Evolutionary conservation across 2,113 vertebrate genomes (phyloP).

Genomic region (Mustela lutreola): DNA sequence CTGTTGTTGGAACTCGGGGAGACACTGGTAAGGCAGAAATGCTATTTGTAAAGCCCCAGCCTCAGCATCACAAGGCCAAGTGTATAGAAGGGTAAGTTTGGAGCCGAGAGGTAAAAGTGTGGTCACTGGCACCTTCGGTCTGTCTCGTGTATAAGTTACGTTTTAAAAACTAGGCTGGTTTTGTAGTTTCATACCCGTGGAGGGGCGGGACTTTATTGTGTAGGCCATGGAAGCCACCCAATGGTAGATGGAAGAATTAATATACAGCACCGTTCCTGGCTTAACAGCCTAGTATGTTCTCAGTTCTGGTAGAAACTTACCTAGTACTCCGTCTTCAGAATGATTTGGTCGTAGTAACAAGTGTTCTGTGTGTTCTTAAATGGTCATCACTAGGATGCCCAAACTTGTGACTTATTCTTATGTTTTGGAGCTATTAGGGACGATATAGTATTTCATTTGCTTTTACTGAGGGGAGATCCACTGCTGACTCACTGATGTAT

Average conservation of each 20-base stretch:
- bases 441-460: neutral
- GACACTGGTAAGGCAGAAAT: neutral
- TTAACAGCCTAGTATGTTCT: neutral
- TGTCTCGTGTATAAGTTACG: neutral
- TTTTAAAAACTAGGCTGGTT: neutral
- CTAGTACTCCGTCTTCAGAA: conserved; percentile 9
- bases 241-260: neutral
- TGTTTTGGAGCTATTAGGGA: conserved; percentile 10
- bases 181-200: neutral
- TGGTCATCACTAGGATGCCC: neutral
- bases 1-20: neutral
- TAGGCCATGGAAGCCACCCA: neutral
- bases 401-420: neutral
- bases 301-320: neutral
- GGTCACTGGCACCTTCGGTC: neutral
- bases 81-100: neutral
- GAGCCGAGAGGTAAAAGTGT: neutral
- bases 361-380: neutral
- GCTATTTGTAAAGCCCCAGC: neutral
- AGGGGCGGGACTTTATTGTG: neutral
- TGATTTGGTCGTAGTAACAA: conserved; percentile 23
- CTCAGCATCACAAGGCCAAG: neutral
- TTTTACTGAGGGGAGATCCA: neutral
- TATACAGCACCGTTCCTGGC: neutral
- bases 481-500: neutral